Evolutionary conservation across 2,888 invertebrate genomes (phyloP).

Genomic region (Creontiades dilutus): DNA sequence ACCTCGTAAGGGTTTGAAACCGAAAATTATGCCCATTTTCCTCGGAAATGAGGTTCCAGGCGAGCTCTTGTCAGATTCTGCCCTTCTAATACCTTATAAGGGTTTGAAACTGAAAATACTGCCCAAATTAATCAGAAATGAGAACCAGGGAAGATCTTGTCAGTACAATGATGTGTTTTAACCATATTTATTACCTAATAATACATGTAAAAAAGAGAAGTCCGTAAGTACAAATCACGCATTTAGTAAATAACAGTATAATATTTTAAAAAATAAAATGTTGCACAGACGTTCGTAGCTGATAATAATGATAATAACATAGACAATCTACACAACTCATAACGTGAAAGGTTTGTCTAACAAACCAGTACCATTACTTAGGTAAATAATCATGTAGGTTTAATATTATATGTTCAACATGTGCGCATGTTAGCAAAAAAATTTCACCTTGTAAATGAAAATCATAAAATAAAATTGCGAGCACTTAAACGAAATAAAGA

Average conservation of each 20-base stretch:
- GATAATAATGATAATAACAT: background rate
- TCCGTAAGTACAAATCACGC: conserved; percentile 71
- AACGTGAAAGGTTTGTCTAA: conserved; percentile 34
- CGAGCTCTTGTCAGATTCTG: too few species aligned
- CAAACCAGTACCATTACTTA: conserved; percentile 22
- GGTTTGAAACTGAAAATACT: too few species aligned
- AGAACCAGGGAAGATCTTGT: too few species aligned
- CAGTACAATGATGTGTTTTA: background rate
- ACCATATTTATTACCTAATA: conserved; percentile 60
- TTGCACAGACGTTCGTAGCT: conserved; percentile 50
- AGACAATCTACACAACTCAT: conserved; percentile 33
- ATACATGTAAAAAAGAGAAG: conserved; percentile 69
- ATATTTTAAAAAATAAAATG: conserved; percentile 35
- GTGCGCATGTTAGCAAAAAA: conserved; percentile 2
- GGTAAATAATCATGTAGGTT: background rate
- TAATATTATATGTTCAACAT: background rate
- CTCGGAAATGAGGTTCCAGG: too few species aligned
- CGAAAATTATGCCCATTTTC: too few species aligned
- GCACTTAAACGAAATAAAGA: background rate
- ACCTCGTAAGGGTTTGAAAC: too few species aligned
- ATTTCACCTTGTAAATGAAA: background rate
- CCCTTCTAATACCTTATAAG: too few species aligned
- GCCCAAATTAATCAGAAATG: too few species aligned
- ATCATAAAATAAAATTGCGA: conserved; percentile 20
- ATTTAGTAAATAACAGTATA: conserved; percentile 50